Evolutionary conservation across 1,140 invertebrate genomes (phyloP).

Genomic region (Camponotus floridanus): DNA sequence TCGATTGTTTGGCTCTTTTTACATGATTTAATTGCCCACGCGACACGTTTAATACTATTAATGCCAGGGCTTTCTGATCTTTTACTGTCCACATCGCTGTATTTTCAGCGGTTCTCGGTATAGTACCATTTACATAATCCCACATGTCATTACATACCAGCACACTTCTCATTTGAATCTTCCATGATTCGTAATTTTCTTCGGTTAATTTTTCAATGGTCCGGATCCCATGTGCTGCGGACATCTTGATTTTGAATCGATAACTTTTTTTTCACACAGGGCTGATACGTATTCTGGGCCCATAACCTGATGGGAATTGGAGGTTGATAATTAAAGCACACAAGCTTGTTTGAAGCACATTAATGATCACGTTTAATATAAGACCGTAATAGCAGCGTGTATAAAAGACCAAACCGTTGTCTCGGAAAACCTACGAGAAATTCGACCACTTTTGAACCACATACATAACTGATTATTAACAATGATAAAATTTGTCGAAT

Average conservation of each 20-base stretch:
- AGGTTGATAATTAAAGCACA: too few species aligned
- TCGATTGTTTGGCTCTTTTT: not conserved
- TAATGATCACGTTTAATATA: too few species aligned
- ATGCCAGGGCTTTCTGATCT: constrained; percentile 3
- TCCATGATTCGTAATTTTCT: not conserved
- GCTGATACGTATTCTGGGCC: not conserved
- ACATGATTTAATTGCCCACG: not conserved
- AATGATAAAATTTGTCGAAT: constrained; percentile 4
- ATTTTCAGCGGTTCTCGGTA: not conserved
- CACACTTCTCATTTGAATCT: constrained; percentile 24
- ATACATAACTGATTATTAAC: not conserved
- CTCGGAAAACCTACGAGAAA: not conserved
- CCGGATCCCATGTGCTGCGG: not conserved
- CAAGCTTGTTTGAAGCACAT: too few species aligned
- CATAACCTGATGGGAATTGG: not conserved
- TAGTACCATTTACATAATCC: not conserved
- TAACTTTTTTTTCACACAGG: not conserved
- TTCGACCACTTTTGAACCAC: not conserved
- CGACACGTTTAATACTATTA: not conserved
- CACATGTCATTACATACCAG: constrained; percentile 21
- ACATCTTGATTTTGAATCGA: not conserved
- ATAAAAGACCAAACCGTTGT: not conserved
- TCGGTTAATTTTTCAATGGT: not conserved
- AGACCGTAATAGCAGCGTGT: constrained; percentile 5
- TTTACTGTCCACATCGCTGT: not conserved